Conservation (phyloP, 2,113 vertebrate species). For the Vireo altiloquus region DNA sequence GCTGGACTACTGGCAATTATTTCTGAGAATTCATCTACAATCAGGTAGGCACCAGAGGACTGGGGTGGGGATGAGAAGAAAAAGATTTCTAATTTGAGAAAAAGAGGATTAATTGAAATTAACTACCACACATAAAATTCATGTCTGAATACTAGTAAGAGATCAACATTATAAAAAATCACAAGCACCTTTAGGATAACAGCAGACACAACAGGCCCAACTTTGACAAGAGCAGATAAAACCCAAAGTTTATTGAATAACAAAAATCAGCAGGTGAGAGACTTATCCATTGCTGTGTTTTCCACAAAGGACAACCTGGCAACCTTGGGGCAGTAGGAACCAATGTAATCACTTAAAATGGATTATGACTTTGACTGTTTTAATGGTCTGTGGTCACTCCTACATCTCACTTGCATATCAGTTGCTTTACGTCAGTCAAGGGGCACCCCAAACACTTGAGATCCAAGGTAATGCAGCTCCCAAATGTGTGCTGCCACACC, state of each 20-base stretch:
- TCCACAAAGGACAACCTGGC: not conserved
- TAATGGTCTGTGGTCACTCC: not conserved
- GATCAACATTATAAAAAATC: not conserved
- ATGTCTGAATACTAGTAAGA: not conserved
- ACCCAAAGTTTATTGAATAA: not conserved
- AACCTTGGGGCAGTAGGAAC: accelerated
- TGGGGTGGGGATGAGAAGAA: not conserved
- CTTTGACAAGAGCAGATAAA: not conserved
- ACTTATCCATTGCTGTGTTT: not conserved
- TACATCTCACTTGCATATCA: not conserved
- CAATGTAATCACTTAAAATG: not conserved
- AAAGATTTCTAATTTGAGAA: slow-evolving; percentile 26
- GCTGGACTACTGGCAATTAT: slow-evolving; percentile 65
- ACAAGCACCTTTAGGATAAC: not conserved
- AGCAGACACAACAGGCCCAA: not conserved
- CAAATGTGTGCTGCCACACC: accelerated
- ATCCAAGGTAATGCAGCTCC: accelerated
- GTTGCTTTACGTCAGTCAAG: not conserved
- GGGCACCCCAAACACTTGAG: not conserved
- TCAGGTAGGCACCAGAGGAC: slow-evolving; percentile 49
- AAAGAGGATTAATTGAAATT: slow-evolving; percentile 19
- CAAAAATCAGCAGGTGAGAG: not conserved
- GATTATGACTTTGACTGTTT: not conserved
- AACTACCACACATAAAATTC: not conserved
- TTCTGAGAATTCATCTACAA: slow-evolving; percentile 68